Evolutionary conservation across 2,888 invertebrate species (phyloP), one percentile per base, ranked within the genome.

Genomic region (Cerastis leucographa): DNA sequence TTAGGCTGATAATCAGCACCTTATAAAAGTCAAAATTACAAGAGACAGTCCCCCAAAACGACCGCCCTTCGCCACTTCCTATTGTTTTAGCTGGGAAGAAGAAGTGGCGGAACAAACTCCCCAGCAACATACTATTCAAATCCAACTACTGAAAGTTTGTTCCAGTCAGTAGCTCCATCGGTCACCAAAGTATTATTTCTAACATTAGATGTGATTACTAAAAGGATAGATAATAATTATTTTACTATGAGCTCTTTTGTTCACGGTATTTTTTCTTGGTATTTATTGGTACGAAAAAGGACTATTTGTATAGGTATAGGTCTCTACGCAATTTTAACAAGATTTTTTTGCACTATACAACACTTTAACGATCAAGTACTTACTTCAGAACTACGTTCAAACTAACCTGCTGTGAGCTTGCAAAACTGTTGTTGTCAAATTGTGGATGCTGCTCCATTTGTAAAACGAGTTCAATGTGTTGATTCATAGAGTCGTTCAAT

Each of bases 361-460:
- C 7, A n/a, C 22, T 56, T 42, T 62, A n/a, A 19, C 22, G 1
- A 42, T 19, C 0, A 3, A 35, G 35, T 62, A 42, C n/a, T 17
- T 29, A 19, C 25, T 46, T 46, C 6, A 42, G n/a, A 64, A 56
- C 35, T 29, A 44, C 0, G 0, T 40, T 69, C 54, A 59, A 70
- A 83, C 75, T 25, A 86, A 96, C 97, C 95, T 97, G 97, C 88
- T 96, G 97, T 79, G 96, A 93, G 90, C 93, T 96, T 59, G 95
- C 97, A 88, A 97, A 97, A 87, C 95, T 96, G 89, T 94, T 96
- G 92, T 95, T 96, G 89, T 97, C 97, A 87, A 97, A 97, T 89
- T 96, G 97, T 61, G 96, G 96, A 88, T 97, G 97, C 86, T 96
- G 97, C 88, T 96, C 97, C 96, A 97, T 96, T 92, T 96, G 97